phyloP scores from a whole-genome alignment of 1,140 invertebrate genomes.

The Sitobion miscanthi region DNA sequence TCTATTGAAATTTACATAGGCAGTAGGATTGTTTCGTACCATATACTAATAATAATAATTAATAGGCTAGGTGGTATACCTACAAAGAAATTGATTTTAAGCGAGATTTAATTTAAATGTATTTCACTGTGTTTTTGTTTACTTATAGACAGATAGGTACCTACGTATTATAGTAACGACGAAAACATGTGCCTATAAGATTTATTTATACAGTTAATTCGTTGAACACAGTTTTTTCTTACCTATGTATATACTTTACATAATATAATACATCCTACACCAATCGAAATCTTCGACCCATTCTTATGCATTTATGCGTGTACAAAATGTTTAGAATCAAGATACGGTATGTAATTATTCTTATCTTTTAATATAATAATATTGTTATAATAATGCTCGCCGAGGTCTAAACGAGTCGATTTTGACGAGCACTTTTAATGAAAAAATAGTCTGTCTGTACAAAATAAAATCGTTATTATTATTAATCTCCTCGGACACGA shows the following conservation, averaged over 20 bases:
- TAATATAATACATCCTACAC: neutral
- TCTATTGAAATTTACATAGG: neutral
- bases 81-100: neutral
- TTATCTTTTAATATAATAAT: neutral
- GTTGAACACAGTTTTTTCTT: neutral
- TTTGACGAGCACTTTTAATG: conserved; percentile 36
- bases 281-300: neutral
- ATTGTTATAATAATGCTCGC: neutral
- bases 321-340: conserved; percentile 26
- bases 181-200: neutral
- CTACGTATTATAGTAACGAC: neutral
- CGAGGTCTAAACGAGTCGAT: conserved; percentile 21
- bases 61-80: neutral
- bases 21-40: neutral
- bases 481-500: conserved; percentile 36
- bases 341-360: conserved; percentile 42
- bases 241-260: neutral
- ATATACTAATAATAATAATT: neutral
- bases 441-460: neutral
- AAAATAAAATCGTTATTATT: conserved; percentile 24
- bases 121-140: neutral
- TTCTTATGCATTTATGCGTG: neutral
- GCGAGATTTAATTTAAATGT: neutral
- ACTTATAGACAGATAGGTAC: neutral
- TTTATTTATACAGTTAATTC: neutral